Percentiles rank a stretch among this genome's conserved stretches.
These are phyloP conservation scores for Hirtodrosophila duncani DNA, from an alignment of 2,888 invertebrate genomes.

Conservation along the genomic window DNA sequence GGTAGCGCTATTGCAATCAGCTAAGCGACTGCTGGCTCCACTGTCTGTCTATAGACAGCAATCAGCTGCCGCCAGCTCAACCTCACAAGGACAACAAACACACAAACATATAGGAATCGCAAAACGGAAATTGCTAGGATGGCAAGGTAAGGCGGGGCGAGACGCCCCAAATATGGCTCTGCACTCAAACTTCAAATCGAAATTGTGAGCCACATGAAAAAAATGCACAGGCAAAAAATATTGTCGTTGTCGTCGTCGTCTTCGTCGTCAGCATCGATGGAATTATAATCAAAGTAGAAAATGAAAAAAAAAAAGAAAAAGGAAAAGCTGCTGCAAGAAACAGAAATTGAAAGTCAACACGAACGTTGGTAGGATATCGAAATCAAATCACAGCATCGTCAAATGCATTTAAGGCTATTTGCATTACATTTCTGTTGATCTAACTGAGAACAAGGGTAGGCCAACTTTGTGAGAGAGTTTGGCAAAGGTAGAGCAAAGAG, in stretches of 20 bases:
- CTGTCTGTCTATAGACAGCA: constrained; percentile 8
- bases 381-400: constrained; percentile 65
- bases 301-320: neutral
- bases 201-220: constrained; percentile 4
- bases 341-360: constrained; percentile 69
- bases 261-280: constrained; percentile 29
- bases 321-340: constrained; percentile 9
- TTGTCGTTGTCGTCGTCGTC: constrained; percentile 16
- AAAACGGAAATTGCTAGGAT: constrained; percentile 17
- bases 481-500: too few species aligned
- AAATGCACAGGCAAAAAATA: constrained; percentile 16
- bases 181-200: constrained; percentile 9
- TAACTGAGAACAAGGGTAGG: too few species aligned
- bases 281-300: constrained; percentile 54
- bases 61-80: constrained; percentile 33
- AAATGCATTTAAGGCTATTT: constrained; percentile 70
- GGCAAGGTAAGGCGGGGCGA: constrained; percentile 6
- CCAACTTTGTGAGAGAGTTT: too few species aligned
- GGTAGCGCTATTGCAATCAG: constrained; percentile 38
- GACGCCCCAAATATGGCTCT: constrained; percentile 10
- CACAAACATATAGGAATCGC: constrained; percentile 20
- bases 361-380: constrained; percentile 41
- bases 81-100: constrained; percentile 18
- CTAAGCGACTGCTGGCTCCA: constrained; percentile 11
- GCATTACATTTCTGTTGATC: constrained; percentile 61